Percentiles rank a stretch among this genome's conserved stretches.
These are phyloP conservation scores for Cyrtonyx montezumae DNA, from an alignment of 2,113 vertebrate species.

Conservation along the genomic window DNA sequence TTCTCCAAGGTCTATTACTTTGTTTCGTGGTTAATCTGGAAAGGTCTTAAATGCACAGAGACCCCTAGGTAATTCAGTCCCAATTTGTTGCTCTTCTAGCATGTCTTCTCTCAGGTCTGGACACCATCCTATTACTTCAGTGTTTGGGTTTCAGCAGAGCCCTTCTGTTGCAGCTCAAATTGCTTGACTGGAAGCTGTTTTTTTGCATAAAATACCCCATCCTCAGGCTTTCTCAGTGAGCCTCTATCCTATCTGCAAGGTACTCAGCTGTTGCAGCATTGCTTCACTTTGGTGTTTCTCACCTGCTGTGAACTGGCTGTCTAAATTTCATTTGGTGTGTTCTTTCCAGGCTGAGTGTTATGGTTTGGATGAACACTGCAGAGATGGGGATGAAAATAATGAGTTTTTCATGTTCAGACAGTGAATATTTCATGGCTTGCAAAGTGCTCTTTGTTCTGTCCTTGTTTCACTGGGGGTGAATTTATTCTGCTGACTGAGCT, in stretches of 20 bases:
- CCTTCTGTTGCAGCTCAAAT: not conserved
- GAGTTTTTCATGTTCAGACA: not conserved
- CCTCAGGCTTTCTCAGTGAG: rapidly evolving
- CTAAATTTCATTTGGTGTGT: not conserved
- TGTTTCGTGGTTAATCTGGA: not conserved
- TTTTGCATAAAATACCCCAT: not conserved
- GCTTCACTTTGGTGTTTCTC: not conserved
- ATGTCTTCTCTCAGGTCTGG: not conserved
- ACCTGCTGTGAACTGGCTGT: not conserved
- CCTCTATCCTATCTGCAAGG: not conserved
- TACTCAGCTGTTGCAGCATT: not conserved
- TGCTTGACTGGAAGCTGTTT: not conserved
- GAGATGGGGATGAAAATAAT: not conserved
- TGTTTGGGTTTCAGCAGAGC: not conserved
- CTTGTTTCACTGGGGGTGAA: not conserved
- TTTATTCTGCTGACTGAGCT: not conserved
- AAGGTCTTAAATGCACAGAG: not conserved
- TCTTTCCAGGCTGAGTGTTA: not conserved
- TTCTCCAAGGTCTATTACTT: rapidly evolving
- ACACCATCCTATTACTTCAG: not conserved
- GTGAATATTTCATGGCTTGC: not conserved
- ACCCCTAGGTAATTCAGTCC: not conserved
- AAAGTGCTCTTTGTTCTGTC: not conserved
- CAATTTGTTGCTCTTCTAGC: not conserved
- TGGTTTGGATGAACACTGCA: not conserved